Base-by-base conservation (phyloP, 2,888 invertebrate species). In the Lacanobia wlatinum region DNA sequence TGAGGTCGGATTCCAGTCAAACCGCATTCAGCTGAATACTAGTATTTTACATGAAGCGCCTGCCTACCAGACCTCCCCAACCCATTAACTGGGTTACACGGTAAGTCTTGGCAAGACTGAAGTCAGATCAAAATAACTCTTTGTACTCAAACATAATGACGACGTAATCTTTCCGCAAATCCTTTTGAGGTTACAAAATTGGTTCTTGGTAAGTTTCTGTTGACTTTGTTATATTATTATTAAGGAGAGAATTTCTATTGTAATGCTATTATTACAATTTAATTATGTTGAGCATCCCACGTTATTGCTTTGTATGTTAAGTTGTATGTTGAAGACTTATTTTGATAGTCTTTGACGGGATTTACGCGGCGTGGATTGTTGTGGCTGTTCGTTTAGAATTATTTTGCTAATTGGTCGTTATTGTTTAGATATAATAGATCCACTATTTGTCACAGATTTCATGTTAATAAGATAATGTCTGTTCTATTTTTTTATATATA, bases 171-270 rank as follows among this genome's bases (percentile, higher is more conserved):
- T 61, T 21, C 28, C 48, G 3, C 21, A 50, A 74, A 70, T 74
- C 56, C 71, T 60, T 78, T 78, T 72, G 71, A 72, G 63, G 63
- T 78, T 67, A 34, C 38, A 38, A 74, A 83, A 67, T 66, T 70
- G 46, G 58, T 60, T 66, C 50, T 61, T 83, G 61, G 71, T 72
- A 78, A 73, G 48, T 71, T 70, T 70, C n/a, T 7, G 21, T 40
- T 59, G 12, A 58, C n/a, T 60, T 73, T 60, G 61, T 52, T 52
- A 34, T n/a, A 28, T 38, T 50, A 43, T 38, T 23, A 72, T 73
- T 6, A 61, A 46, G 23, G 21, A 52, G 58, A 43, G 38, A 46
- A n/a, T 43, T 34, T 50, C 16, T 23, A n/a, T 14, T 69, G 21
- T 38, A 68, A 55, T 21, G 1, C 21, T 18, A 14, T 69, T 38